Conservation (phyloP, 2,113 vertebrate species). For the Ochotona curzoniae region DNA sequence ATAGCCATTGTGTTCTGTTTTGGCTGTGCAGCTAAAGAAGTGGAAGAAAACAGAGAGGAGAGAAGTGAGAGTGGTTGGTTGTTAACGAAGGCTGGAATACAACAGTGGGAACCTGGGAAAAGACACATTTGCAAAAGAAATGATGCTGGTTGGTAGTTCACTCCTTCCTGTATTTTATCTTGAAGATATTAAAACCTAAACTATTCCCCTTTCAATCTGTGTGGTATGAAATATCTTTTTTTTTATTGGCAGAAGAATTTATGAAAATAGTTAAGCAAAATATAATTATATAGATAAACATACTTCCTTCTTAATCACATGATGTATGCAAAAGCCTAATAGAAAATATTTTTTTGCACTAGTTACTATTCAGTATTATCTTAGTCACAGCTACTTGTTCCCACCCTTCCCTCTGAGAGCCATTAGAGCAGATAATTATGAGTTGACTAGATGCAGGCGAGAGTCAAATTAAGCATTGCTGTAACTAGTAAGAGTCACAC, state of each 20-base stretch:
- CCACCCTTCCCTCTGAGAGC: slow-evolving; percentile 50
- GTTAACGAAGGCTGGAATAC: background rate
- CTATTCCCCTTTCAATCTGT: background rate
- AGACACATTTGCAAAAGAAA: background rate
- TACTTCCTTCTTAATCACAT: slow-evolving; percentile 31
- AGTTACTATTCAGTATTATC: background rate
- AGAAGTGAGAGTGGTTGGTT: fast-evolving
- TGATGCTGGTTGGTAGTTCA: background rate
- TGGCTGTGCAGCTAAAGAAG: background rate
- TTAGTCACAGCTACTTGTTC: background rate
- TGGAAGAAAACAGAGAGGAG: background rate
- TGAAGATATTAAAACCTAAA: slow-evolving; percentile 8
- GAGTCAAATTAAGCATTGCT: slow-evolving; percentile 53
- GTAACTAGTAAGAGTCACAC: background rate
- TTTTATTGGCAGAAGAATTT: background rate
- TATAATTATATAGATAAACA: slow-evolving; percentile 66
- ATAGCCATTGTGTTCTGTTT: background rate
- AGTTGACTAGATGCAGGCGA: slow-evolving; percentile 35
- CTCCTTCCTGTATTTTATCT: background rate
- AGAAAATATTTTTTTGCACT: slow-evolving; percentile 2
- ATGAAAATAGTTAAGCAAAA: slow-evolving; percentile 37
- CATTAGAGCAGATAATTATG: slow-evolving; percentile 63
- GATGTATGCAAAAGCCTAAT: background rate
- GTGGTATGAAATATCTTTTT: background rate
- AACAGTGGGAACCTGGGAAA: background rate